These are phyloP conservation scores for Tenthredo notha DNA, from an alignment of 2,888 invertebrate species.

Conservation along the genomic window DNA sequence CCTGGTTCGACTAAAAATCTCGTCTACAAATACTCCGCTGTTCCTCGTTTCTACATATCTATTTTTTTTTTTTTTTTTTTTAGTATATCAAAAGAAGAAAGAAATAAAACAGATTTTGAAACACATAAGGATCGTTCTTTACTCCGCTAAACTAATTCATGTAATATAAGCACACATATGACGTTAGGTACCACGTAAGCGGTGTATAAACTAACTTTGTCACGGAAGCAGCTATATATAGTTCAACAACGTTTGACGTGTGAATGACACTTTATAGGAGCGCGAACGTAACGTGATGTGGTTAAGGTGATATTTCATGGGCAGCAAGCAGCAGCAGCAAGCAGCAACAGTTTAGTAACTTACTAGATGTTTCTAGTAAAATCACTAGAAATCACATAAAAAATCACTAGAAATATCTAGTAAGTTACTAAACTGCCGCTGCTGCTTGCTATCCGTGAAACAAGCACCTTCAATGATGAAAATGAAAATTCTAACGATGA, in stretches of 20 bases:
- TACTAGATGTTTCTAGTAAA: no score
- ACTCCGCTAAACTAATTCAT: background rate
- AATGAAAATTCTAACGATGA: no score
- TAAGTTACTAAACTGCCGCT: no score
- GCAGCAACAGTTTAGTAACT: no score
- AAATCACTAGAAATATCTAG: no score
- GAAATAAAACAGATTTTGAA: background rate
- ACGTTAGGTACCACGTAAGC: background rate
- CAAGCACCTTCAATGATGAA: no score
- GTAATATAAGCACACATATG: background rate
- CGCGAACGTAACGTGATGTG: background rate
- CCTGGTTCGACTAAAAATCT: background rate
- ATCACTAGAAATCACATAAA: no score
- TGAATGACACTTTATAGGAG: conserved; percentile 3
- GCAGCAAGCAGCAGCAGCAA: no score
- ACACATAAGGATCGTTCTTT: background rate
- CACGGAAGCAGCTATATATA: conserved; percentile 10
- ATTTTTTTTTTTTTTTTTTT: background rate
- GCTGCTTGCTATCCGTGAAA: no score
- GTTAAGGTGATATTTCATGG: no score
- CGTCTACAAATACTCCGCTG: background rate
- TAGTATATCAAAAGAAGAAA: background rate
- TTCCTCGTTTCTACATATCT: background rate
- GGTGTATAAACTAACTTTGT: conserved; percentile 5
- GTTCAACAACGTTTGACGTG: conserved; percentile 38